Evolutionary conservation across 2,797 vertebrate genomes (phyloP).

Genomic region (Pipistrellus nathusii): DNA sequence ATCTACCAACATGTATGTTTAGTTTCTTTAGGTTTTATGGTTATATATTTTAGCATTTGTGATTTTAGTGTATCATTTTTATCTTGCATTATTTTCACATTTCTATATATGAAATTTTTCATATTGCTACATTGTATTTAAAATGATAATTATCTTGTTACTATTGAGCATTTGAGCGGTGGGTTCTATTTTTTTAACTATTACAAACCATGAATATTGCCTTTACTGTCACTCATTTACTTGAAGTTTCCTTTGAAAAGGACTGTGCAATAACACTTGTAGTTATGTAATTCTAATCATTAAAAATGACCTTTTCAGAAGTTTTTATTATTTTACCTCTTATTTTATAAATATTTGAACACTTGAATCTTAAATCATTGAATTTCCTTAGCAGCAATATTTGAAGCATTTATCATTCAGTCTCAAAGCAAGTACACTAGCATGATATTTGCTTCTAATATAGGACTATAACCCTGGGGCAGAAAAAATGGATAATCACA

Average conservation of each 20-base stretch:
- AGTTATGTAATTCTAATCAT: neutral
- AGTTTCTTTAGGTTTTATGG: neutral
- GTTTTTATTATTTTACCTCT: neutral
- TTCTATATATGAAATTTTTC: neutral
- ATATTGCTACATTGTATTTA: neutral
- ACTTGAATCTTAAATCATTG: neutral
- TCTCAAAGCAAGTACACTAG: neutral
- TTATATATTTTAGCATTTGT: neutral
- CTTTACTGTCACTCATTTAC: neutral
- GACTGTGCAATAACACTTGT: neutral
- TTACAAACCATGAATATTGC: neutral
- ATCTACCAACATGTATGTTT: neutral
- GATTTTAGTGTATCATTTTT: neutral
- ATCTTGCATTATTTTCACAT: neutral
- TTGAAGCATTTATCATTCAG: neutral
- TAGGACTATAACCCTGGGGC: neutral
- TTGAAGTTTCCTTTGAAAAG: neutral
- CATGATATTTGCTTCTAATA: neutral
- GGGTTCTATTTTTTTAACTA: neutral
- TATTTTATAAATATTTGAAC: neutral
- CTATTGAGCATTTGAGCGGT: neutral
- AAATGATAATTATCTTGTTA: neutral
- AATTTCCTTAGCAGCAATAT: neutral
- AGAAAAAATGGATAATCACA: neutral
- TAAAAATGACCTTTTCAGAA: neutral